A percentile compares a stretch with the other conserved stretches of the same genome.
phyloP scores from a whole-genome alignment of 92 coral and sea anemone species.

The Galaxea fascicularis region DNA sequence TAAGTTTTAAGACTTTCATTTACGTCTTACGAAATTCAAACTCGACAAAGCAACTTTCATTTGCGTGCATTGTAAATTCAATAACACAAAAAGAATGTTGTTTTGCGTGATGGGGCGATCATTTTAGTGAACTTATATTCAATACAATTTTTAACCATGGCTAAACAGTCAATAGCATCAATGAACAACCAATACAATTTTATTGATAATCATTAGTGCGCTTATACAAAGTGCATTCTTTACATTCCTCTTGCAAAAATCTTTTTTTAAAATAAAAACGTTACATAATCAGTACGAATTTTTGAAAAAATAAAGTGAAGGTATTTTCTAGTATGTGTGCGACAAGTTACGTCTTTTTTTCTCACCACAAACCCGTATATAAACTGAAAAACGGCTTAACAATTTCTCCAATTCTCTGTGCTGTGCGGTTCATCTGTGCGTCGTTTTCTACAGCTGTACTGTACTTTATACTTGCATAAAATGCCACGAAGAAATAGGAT shows the following conservation, averaged over 20 bases:
- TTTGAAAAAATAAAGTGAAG: not conserved
- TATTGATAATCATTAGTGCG: not conserved
- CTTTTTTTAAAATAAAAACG: too few species aligned
- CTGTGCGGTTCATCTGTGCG: conserved; percentile 32
- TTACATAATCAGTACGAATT: not conserved
- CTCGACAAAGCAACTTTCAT: too few species aligned
- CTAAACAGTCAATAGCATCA: too few species aligned
- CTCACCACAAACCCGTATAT: conserved; percentile 46
- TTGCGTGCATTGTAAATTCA: too few species aligned
- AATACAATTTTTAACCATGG: too few species aligned
- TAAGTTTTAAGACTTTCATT: too few species aligned
- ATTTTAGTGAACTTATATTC: too few species aligned
- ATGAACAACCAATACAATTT: too few species aligned
- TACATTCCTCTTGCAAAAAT: too few species aligned
- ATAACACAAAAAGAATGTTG: too few species aligned
- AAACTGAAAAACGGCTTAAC: conserved; percentile 34
- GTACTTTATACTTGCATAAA: conserved; percentile 48
- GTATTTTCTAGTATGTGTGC: conserved; percentile 23
- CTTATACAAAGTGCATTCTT: not conserved
- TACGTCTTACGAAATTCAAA: too few species aligned
- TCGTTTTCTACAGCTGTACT: conserved; percentile 39
- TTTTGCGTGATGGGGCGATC: too few species aligned
- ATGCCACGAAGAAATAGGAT: conserved; percentile 53
- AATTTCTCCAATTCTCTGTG: conserved; percentile 22
- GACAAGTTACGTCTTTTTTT: conserved; percentile 41